A percentile compares a stretch with the other conserved stretches of the same genome.
Evolutionary conservation across 1,140 invertebrate species (phyloP).

Genomic region (Zaprionus africanus): DNA sequence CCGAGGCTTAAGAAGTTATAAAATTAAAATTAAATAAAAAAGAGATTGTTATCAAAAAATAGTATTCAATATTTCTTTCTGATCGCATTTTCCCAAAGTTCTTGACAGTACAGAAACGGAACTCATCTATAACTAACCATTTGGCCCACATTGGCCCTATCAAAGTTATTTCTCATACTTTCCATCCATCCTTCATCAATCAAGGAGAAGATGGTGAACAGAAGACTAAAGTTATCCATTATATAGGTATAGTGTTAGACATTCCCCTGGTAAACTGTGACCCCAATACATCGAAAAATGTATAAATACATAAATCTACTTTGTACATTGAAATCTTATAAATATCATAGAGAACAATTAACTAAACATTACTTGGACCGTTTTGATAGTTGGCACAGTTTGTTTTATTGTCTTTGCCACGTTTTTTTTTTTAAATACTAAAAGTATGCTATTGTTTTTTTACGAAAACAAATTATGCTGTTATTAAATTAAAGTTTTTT

Average conservation of each 20-base stretch:
- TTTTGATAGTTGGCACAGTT: slow-evolving; percentile 36
- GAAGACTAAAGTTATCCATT: too few relatives aligned
- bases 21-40: slow-evolving; percentile 22
- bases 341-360: not conserved
- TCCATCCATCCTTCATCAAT: too few relatives aligned
- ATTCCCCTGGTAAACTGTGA: too few relatives aligned
- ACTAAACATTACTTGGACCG: not conserved
- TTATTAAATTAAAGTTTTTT: not conserved
- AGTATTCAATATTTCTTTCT: not conserved
- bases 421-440: not conserved
- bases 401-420: slow-evolving; percentile 2
- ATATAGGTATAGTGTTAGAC: too few relatives aligned
- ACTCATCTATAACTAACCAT: too few relatives aligned
- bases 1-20: slow-evolving; percentile 22
- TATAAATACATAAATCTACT: too few relatives aligned
- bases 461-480: not conserved
- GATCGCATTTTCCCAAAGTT: not conserved
- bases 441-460: not conserved
- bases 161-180: too few relatives aligned
- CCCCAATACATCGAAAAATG: too few relatives aligned
- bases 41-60: slow-evolving; percentile 1
- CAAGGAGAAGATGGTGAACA: too few relatives aligned
- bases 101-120: too few relatives aligned
- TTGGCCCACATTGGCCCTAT: too few relatives aligned
- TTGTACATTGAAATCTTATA: not conserved